phyloP scores from a whole-genome alignment of 1,140 invertebrate genomes.

The Drosophila sturtevanti region DNA sequence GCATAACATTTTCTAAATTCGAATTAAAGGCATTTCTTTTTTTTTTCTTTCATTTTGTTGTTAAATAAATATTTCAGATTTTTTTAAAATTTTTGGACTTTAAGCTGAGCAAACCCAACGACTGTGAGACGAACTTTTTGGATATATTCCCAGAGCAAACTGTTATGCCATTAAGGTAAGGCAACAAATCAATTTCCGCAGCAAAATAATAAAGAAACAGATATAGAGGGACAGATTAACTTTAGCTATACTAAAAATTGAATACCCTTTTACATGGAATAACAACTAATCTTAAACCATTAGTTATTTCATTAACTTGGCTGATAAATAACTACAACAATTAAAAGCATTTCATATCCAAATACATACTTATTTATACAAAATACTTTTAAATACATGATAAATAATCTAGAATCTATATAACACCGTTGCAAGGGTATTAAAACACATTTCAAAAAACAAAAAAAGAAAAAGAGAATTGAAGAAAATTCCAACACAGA shows the following conservation, averaged over 20 bases:
- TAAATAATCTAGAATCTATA: too few species aligned
- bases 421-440: neutral
- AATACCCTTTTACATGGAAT: neutral
- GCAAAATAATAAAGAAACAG: slow-evolving; percentile 53
- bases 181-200: slow-evolving; percentile 72
- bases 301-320: too few species aligned
- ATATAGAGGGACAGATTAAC: slow-evolving; percentile 30
- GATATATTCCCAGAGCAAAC: slow-evolving; percentile 89
- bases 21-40: too few species aligned
- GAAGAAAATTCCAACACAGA: slow-evolving; percentile 7
- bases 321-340: too few species aligned
- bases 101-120: slow-evolving; percentile 89
- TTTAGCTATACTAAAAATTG: neutral
- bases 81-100: slow-evolving; percentile 88
- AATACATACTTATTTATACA: too few species aligned
- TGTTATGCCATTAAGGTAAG: slow-evolving; percentile 84
- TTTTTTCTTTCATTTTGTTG: too few species aligned
- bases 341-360: too few species aligned
- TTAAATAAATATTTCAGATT: slow-evolving; percentile 85
- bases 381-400: too few species aligned
- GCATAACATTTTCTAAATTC: too few species aligned
- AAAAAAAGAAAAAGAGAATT: slow-evolving; percentile 64
- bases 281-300: neutral
- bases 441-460: slow-evolving; percentile 24
- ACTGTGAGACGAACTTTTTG: slow-evolving; percentile 92